Base-by-base conservation (phyloP, 2,888 invertebrate genomes). In the Tridacna gigas region DNA sequence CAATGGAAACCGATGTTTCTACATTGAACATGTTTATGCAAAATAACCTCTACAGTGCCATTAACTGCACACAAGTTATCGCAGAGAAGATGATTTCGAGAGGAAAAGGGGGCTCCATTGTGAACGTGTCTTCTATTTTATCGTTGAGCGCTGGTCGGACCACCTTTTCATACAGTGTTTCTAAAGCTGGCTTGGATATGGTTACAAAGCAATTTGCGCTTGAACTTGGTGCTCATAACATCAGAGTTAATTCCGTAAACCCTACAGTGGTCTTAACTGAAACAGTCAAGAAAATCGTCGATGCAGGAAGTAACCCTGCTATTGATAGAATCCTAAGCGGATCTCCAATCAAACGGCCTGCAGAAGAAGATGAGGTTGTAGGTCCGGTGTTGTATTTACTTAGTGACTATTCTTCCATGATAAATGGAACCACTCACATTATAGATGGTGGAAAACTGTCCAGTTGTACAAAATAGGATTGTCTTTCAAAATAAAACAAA, bases 181-280 rank as follows among this genome's bases (percentile, higher is more conserved):
- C 67, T n/a, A 79, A 78, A 48, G 78, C 78, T 22, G 78, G 45
- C 0, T 1, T 78, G n/a, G 78, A 78, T 69, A 71, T 78, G 63
- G 78, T 47, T 0, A 69, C 78, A 2, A 71, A 78, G 47, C 78
- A 78, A 26, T 78, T 71, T 51, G 79, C 79, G 18, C 67, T 79
- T 9, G 79, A 79, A 26, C 69, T 98, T 45, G 99, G 98, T 0
- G 96, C 96, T 0, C 96, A 97, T 84, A 91, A 94, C 90, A 98
- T 99, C 90, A 96, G 99, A 22, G 97, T 97, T 0, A 99, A 99
- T 94, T 96, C 97, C 18, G 97, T 99, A 0, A 98, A 98, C 95
- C 99, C 99, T 0, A 99, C 98, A 0, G 98, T 98, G 0, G 97
- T 98, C 26, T 95, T 98, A 96, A 99, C 99, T 0, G 97, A 97